A percentile compares a stretch with the other conserved stretches of the same genome.
phyloP scores from a whole-genome alignment of 1,140 invertebrate species.

The Trachelipus rathkii region DNA sequence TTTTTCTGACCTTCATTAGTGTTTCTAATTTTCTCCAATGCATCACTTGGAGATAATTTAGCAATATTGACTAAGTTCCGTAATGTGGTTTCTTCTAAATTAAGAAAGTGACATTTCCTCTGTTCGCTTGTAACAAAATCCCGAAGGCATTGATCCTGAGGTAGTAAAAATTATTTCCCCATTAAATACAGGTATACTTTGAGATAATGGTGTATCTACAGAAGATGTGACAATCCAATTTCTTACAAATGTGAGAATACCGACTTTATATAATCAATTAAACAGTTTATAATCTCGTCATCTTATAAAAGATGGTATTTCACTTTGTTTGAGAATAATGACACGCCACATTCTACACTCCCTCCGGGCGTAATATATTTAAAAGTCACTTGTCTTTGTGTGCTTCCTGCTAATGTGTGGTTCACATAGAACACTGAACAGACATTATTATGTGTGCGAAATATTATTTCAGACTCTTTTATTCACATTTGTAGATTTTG shows the following conservation, averaged over 20 bases:
- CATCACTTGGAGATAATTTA: slow-evolving; percentile 65
- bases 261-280: too few species aligned
- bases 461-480: too few species aligned
- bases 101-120: slow-evolving; percentile 96
- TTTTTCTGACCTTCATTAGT: slow-evolving; percentile 88
- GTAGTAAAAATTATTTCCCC: slow-evolving; percentile 34
- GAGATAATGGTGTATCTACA: slow-evolving; percentile 75
- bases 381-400: too few species aligned
- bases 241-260: slow-evolving; percentile 87
- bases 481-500: too few species aligned
- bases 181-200: slow-evolving; percentile 54
- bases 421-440: too few species aligned
- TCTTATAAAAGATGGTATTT: too few species aligned
- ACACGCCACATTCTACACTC: too few species aligned
- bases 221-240: slow-evolving; percentile 75
- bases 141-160: slow-evolving; percentile 60
- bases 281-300: too few species aligned
- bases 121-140: slow-evolving; percentile 96
- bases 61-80: slow-evolving; percentile 81
- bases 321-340: too few species aligned
- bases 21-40: slow-evolving; percentile 71
- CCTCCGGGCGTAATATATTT: too few species aligned
- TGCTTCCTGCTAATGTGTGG: too few species aligned
- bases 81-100: slow-evolving; percentile 94
- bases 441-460: too few species aligned